These are phyloP conservation scores for Blastomussa wellsi DNA, from an alignment of 92 coral and sea anemone species.

Conservation along the genomic window DNA sequence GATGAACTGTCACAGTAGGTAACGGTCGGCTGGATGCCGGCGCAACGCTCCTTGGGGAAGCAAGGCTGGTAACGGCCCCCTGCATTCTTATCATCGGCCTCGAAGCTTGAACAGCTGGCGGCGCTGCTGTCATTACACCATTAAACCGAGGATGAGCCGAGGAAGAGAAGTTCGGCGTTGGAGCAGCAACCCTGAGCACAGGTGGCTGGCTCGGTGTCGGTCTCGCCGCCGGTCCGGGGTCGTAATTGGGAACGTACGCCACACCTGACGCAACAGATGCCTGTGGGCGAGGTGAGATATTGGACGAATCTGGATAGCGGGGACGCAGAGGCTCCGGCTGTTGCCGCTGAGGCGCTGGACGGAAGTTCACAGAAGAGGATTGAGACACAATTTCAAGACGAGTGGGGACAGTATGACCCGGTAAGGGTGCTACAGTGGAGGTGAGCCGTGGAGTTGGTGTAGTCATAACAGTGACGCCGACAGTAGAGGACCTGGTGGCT, in stretches of 20 bases:
- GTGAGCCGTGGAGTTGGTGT: slow-evolving; percentile 60
- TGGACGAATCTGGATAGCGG: slow-evolving; percentile 26
- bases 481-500: slow-evolving; percentile 23
- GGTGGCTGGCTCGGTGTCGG: slow-evolving; percentile 3
- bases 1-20: slow-evolving; percentile 94
- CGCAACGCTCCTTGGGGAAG: slow-evolving; percentile 20
- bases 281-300: slow-evolving; percentile 19
- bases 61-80: slow-evolving; percentile 23
- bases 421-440: slow-evolving; percentile 65
- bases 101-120: slow-evolving; percentile 26
- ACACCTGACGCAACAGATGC: not conserved
- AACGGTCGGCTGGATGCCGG: slow-evolving; percentile 59
- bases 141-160: slow-evolving; percentile 14
- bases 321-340: slow-evolving; percentile 33
- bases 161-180: slow-evolving; percentile 6
- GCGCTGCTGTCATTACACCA: not conserved
- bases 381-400: slow-evolving; percentile 8
- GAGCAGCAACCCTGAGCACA: not conserved
- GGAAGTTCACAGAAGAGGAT: not conserved
- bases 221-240: slow-evolving; percentile 24
- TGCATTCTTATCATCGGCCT: slow-evolving; percentile 29
- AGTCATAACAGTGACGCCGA: slow-evolving; percentile 44
- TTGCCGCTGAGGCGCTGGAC: slow-evolving; percentile 11
- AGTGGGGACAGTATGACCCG: slow-evolving; percentile 69
- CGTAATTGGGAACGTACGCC: slow-evolving; percentile 18